Percentiles rank a stretch among this genome's conserved stretches.
Conservation (phyloP, 2,797 vertebrate species). For the Pampus argenteus region DNA sequence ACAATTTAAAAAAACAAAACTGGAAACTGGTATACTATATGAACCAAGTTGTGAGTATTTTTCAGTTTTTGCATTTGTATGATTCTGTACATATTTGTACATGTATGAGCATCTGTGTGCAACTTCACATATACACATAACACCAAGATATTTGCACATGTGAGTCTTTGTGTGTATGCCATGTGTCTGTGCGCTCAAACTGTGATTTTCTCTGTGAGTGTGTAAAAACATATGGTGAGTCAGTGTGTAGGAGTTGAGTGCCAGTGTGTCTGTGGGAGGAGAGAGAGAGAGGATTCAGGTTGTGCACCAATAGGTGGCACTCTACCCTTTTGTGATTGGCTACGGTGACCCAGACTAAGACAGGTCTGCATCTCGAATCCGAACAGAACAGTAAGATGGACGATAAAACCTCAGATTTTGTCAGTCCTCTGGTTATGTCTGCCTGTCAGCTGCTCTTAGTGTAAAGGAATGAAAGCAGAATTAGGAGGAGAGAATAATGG, state of each 20-base stretch:
- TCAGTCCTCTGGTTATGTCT: constrained; percentile 16
- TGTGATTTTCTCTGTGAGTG: constrained; percentile 54
- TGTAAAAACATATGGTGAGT: constrained; percentile 80
- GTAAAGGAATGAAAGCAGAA: constrained; percentile 11
- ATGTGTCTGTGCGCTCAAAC: constrained; percentile 53
- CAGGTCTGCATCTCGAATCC: constrained; percentile 28
- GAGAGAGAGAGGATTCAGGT: constrained; percentile 62
- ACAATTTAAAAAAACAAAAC: background rate
- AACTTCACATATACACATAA: constrained; percentile 7
- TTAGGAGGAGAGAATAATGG: background rate
- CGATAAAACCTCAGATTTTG: constrained; percentile 12
- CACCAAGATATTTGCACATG: constrained; percentile 1
- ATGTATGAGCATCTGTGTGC: constrained; percentile 33
- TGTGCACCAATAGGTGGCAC: constrained; percentile 86
- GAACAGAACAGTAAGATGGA: constrained; percentile 32
- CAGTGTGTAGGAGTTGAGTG: constrained; percentile 75
- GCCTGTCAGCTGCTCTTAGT: constrained; percentile 33
- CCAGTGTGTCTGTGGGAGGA: constrained; percentile 62
- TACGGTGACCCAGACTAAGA: constrained; percentile 62
- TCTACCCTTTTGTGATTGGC: constrained; percentile 84
- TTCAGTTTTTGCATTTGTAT: background rate
- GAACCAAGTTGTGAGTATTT: background rate
- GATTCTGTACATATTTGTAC: constrained; percentile 7
- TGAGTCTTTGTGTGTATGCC: constrained; percentile 36
- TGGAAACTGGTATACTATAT: background rate